Evolutionary conservation across 2,113 vertebrate genomes (phyloP).

Genomic region (Alosa alosa): DNA sequence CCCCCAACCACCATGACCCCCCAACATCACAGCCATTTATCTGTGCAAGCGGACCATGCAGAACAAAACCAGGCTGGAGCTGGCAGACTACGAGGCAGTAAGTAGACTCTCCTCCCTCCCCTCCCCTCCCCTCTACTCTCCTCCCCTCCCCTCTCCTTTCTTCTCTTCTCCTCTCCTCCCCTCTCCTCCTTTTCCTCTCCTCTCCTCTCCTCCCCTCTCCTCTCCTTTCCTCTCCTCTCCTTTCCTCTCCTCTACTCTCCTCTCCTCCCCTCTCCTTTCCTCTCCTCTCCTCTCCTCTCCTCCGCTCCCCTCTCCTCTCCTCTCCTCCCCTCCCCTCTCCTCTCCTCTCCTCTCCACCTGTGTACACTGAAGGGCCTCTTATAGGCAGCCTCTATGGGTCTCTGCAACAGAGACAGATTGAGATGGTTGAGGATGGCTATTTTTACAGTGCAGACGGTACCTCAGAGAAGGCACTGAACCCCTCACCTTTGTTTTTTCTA

Average conservation of each 20-base stretch:
- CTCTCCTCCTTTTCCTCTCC: too few species aligned
- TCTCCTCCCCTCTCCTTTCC: too few species aligned
- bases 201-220: background rate
- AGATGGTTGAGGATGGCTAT: background rate
- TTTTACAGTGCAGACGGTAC: background rate
- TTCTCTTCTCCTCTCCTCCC: too few species aligned
- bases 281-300: too few species aligned
- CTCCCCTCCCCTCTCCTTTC: too few species aligned
- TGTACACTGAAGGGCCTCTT: too few species aligned
- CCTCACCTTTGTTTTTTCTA: background rate
- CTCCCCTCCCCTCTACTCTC: constrained; percentile 29
- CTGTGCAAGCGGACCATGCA: constrained; percentile 99
- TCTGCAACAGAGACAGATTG: background rate
- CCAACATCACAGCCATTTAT: constrained; percentile 84
- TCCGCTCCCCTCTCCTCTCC: too few species aligned
- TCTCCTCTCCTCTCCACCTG: too few species aligned
- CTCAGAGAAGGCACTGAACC: background rate
- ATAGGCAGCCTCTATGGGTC: background rate
- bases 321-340: too few species aligned
- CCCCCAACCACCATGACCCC: background rate
- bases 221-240: too few species aligned
- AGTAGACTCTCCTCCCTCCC: constrained; percentile 59
- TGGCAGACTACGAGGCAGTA: constrained; percentile 98
- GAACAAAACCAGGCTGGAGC: constrained; percentile 96
- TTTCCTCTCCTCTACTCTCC: too few species aligned